Evolutionary conservation across 2,888 invertebrate species (phyloP), one percentile per base, ranked within the genome.

Genomic region (Tetrapedia diversipes): DNA sequence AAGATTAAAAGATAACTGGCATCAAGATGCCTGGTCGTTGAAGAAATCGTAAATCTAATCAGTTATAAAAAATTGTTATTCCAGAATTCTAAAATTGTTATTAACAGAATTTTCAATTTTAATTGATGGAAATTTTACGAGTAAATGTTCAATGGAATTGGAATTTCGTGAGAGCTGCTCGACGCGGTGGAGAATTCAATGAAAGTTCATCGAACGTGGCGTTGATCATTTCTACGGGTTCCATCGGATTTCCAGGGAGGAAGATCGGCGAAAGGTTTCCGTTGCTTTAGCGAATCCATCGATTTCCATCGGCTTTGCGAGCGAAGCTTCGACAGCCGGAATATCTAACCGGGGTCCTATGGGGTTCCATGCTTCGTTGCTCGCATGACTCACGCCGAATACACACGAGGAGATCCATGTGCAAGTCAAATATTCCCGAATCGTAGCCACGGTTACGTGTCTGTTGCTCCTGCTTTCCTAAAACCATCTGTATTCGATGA

Each of bases 301-400:
- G 81, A 83, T 83, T 71, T 76, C 68, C 68, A 67, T 73, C 56
- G 76, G 73, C 61, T 81, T 70, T 59, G 63, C 39, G 45, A 41
- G 69, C 54, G 29, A 39, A 72, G 64, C 51, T 76, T 72, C 79
- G 81, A 67, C 83, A 73, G 64, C 60, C 66, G 57, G 74, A 77
- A 83, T 81, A 77, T 74, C 77, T 74, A 68, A 77, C 71, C 76
- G 73, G 37, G 53, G 37, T 53, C 78, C 64, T 79, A 81, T 82
- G 74, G 83, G 84, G 80, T 82, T 85, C 75, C 80, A 79, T 79
- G 86, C 78, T 86, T 82, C 79, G 80, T 72, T 84, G 85, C 76
- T 75, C 83, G 64, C 81, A 73, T 86, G 86, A 87, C 81, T 87
- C 87, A 84, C 77, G 32, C 69, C 63, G 73, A 77, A 79, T 74